Conservation (phyloP, 2,797 vertebrate species). For the Oophaga sylvatica region DNA sequence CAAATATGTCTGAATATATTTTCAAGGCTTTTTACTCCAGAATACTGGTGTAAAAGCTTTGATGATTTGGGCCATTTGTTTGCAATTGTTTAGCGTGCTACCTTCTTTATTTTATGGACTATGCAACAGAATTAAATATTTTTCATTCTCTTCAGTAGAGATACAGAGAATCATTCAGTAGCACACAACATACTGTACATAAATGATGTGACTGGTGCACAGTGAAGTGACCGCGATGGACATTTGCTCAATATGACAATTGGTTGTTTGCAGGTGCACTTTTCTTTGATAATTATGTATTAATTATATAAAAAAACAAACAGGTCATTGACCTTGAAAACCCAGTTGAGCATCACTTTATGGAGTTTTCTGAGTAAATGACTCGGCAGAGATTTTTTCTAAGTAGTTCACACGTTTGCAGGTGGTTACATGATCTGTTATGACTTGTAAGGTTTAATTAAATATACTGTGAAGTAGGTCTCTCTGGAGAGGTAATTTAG, state of each 20-base stretch:
- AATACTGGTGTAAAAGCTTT: no score
- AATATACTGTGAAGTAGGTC: conserved; percentile 20
- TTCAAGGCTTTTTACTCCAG: no score
- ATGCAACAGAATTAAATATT: no score
- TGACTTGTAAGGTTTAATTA: conserved; percentile 40
- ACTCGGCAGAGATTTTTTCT: conserved; percentile 5
- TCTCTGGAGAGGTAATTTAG: conserved; percentile 47
- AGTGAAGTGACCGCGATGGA: neutral
- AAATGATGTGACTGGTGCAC: neutral
- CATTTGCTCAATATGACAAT: neutral
- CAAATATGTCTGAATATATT: no score
- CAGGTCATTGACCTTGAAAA: conserved; percentile 16
- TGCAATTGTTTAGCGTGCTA: no score
- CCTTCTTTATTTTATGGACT: neutral
- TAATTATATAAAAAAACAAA: neutral
- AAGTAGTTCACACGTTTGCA: conserved; percentile 35
- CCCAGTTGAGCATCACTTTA: neutral
- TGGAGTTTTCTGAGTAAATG: neutral
- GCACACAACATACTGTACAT: neutral
- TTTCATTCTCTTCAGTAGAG: neutral
- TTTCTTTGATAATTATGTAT: neutral
- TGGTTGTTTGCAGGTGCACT: neutral
- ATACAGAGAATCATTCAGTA: neutral
- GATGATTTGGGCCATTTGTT: no score
- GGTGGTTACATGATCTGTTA: conserved; percentile 26